Evolutionary conservation across 2,797 vertebrate genomes (phyloP), one percentile per base, ranked within the genome.

Genomic region (Lutjanus argentimaculatus): DNA sequence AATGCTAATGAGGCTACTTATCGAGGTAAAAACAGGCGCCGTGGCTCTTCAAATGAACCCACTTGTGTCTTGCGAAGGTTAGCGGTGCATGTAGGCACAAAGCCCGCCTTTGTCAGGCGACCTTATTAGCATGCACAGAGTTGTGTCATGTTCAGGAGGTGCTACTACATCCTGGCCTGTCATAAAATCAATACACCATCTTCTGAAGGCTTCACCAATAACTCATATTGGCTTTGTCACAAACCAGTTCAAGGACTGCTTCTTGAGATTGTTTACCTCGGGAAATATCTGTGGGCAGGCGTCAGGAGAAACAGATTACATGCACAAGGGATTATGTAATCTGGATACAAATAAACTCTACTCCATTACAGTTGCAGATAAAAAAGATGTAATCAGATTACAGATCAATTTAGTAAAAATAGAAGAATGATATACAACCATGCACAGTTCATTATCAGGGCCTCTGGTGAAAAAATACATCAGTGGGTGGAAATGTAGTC

Each of bases 131-230:
- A 93, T 87, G 90, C 87, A 58, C 52, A 5, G 59, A 55, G 89
- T 64, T 61, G 78, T 77, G 83, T 85, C 77, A 65, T 76, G 82
- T 84, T 79, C 22, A 1, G 80, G 58, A 72, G 88, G 69, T 48
- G 87, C 82, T 80, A 75, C 87, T 85, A 79, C 88, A 88, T 92
- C 88, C 86, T 80, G 46, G 51, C 25, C 67, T 89, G 89, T 87
- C 92, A 90, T 55, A 91, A 93, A 93, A 94, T 94, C 92, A 86
- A 94, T 93, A 90, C 82, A 0, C 86, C 78, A 91, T 92, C 85
- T 82, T 82, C 82, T 40, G 52, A 88, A 89, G 89, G 88, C 83
- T 85, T 85, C 36, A 7, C 76, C 86, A 43, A 72, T 91, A 89
- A 91, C 83, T 94, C 91, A 93, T 68, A 82, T 76, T 8, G 56